Evolutionary conservation across 2,797 vertebrate species (phyloP).

Genomic region (Gallinago stenura): DNA sequence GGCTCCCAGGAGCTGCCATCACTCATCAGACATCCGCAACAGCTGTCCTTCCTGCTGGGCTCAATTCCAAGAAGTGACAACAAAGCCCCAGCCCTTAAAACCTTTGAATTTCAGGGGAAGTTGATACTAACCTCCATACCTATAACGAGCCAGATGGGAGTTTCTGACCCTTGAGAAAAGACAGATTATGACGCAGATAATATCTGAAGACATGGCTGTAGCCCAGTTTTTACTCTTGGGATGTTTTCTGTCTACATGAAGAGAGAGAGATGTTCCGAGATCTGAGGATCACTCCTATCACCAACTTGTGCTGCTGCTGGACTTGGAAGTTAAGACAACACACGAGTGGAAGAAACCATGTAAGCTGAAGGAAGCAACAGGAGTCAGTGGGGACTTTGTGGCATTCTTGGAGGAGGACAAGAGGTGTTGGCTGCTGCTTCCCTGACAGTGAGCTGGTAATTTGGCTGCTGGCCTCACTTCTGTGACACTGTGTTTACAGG

Average conservation of each 20-base stretch:
- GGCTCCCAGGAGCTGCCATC: neutral
- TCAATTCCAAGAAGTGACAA: neutral
- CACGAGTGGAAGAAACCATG: constrained; percentile 22
- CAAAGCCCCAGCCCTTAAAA: neutral
- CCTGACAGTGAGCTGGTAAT: neutral
- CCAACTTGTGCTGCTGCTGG: neutral
- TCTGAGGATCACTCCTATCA: neutral
- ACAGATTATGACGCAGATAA: neutral
- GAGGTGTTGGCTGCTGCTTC: constrained; percentile 19
- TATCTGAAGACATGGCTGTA: neutral
- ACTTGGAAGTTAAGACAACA: neutral
- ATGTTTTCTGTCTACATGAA: neutral
- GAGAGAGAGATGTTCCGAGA: neutral
- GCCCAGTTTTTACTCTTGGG: neutral
- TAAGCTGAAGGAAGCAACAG: neutral
- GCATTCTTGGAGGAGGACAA: constrained; percentile 15
- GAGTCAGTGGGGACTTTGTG: constrained; percentile 8
- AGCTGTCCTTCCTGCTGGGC: neutral
- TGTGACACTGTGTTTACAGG: constrained; percentile 23
- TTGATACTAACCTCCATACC: neutral
- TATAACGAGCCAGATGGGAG: neutral
- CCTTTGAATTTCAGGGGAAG: neutral
- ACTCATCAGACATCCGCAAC: neutral
- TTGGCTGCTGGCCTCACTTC: neutral
- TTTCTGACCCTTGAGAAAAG: neutral